These are phyloP conservation scores for Sitophilus oryzae DNA, from an alignment of 1,140 invertebrate species.

Conservation along the genomic window DNA sequence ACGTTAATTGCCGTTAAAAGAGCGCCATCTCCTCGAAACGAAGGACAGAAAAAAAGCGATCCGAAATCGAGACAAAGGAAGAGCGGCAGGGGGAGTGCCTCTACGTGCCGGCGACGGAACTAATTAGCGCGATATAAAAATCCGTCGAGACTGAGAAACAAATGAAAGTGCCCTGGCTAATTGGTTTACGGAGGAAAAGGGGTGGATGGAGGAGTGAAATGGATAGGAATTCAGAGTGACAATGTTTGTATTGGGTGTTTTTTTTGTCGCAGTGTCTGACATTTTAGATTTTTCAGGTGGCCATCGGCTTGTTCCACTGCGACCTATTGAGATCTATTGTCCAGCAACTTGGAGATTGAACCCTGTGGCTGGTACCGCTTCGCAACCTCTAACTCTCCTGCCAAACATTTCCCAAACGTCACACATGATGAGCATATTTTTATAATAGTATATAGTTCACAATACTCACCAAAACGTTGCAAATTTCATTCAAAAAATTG, in stretches of 20 bases:
- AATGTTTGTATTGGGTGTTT: background rate
- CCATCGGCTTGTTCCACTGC: too few relatives aligned
- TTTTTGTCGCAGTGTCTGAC: too few relatives aligned
- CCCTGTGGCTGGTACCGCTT: too few relatives aligned
- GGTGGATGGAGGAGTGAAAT: background rate
- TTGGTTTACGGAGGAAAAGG: constrained; percentile 28
- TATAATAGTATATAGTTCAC: too few relatives aligned
- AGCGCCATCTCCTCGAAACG: constrained; percentile 6
- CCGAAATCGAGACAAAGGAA: constrained; percentile 11
- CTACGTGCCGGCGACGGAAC: constrained; percentile 32
- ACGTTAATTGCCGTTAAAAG: constrained; percentile 14
- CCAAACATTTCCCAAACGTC: too few relatives aligned
- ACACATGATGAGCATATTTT: too few relatives aligned
- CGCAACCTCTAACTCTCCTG: too few relatives aligned
- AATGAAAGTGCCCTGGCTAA: constrained; percentile 36
- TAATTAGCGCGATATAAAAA: constrained; percentile 38
- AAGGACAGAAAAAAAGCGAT: constrained; percentile 10
- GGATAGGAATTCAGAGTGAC: background rate
- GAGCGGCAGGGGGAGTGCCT: background rate
- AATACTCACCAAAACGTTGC: too few relatives aligned
- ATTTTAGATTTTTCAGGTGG: too few relatives aligned
- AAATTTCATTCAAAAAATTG: too few relatives aligned
- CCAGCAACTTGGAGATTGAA: too few relatives aligned
- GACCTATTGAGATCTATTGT: too few relatives aligned
- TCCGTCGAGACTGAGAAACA: constrained; percentile 36